Evolutionary conservation across 2,888 invertebrate genomes (phyloP), one percentile per base, ranked within the genome.

Genomic region (Cosmorhoe ocellata): DNA sequence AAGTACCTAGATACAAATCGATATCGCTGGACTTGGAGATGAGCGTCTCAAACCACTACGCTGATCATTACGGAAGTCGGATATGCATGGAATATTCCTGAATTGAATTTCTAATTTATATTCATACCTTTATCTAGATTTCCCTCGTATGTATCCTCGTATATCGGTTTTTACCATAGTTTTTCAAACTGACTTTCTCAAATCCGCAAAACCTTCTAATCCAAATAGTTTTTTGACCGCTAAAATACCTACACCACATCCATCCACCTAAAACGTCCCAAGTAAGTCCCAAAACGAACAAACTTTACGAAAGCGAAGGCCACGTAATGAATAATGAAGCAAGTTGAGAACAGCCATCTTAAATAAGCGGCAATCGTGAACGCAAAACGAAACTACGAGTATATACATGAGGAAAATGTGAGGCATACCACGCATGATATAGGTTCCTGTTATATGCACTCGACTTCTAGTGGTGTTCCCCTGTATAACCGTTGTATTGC

Each of bases 291-390:
- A 34, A 43, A 51, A 51, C 51, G 47, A 51, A 51, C 40, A 58
- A 61, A 61, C 54, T 73, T 68, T 65, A 61, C 58, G 54, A 54
- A 69, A 75, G 70, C 71, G 69, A 66, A 68, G 64, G 66, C 69
- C 67, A 67, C 70, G 72, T 74, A 72, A 79, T 80, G 79, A 80
- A 79, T 80, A 77, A 81, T 81, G 77, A 75, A 76, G 71, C 62
- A 73, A 80, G 74, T 79, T 79, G 62, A 47, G 58, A 69, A 78
- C 71, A 46, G 10, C 9, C n/a, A 32, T 31, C 10, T 13, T 36
- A 40, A 46, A 31, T 28, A 37, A 37, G 30, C 42, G 51, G 27
- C 46, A 12, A 14, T 8, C 22, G 11, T 12, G 14, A 12, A 7
- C 22, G 22, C 36, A 18, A 7, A n/a, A 3, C 0, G 8, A 34